A percentile compares a stretch with the other conserved stretches of the same genome.
phyloP scores from a whole-genome alignment of 2,888 invertebrate species.

The Conus canariensis region DNA sequence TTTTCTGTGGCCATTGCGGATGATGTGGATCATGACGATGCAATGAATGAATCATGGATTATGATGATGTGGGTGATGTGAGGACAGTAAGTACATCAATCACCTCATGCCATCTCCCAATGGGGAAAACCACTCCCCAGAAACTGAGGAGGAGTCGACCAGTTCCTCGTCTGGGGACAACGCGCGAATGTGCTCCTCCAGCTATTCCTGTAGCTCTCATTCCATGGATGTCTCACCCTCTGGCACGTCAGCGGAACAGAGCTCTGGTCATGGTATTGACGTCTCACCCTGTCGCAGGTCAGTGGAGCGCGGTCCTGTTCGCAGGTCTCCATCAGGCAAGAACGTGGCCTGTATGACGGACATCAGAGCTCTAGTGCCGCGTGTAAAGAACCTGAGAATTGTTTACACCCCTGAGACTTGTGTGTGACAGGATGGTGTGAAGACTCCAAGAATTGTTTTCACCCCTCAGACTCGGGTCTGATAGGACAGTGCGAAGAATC shows the following conservation, averaged over 20 bases:
- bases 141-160: constrained; percentile 47
- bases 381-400: constrained; percentile 73
- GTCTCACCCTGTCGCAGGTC: too few relatives aligned
- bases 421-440: constrained; percentile 46
- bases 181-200: constrained; percentile 47
- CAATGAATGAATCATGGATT: too few relatives aligned
- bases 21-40: not conserved
- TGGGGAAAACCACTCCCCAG: constrained; percentile 52
- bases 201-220: constrained; percentile 30
- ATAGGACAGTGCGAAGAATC: not conserved
- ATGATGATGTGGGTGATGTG: not conserved
- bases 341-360: constrained; percentile 68
- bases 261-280: too few relatives aligned
- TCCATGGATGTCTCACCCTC: constrained; percentile 17
- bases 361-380: constrained; percentile 68
- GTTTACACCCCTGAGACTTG: constrained; percentile 72
- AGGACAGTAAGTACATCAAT: constrained; percentile 68
- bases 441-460: too few relatives aligned
- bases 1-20: not conserved
- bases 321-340: not conserved
- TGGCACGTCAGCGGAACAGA: constrained; percentile 33
- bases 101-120: constrained; percentile 65
- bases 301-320: constrained; percentile 29
- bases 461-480: not conserved
- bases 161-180: constrained; percentile 46